Evolutionary conservation across 1,140 invertebrate species (phyloP).

Genomic region (Panagrolaimus sp.): DNA sequence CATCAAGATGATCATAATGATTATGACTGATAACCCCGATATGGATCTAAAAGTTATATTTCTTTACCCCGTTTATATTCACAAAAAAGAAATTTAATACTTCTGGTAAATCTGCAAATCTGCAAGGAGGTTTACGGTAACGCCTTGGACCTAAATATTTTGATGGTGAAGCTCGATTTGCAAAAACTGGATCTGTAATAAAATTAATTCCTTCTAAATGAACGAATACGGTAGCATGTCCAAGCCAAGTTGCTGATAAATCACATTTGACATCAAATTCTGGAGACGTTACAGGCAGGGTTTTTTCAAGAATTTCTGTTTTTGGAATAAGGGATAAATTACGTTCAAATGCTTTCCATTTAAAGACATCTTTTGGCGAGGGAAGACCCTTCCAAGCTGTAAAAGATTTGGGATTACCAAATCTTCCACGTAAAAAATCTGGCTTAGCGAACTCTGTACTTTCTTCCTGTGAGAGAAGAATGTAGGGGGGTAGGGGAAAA

Average conservation of each 20-base stretch:
- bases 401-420: not conserved
- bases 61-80: too few species aligned
- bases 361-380: not conserved
- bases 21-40: slow-evolving; percentile 43
- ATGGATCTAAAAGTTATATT: slow-evolving; percentile 30
- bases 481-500: too few species aligned
- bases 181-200: slow-evolving; percentile 42
- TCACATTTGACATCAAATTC: slow-evolving; percentile 21
- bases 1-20: slow-evolving; percentile 44
- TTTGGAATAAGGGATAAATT: too few species aligned
- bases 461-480: too few species aligned
- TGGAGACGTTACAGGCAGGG: not conserved
- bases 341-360: not conserved
- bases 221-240: slow-evolving; percentile 41
- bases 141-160: slow-evolving; percentile 27
- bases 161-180: slow-evolving; percentile 27
- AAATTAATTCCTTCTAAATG: slow-evolving; percentile 31
- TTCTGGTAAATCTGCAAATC: slow-evolving; percentile 37
- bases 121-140: slow-evolving; percentile 36
- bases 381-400: slow-evolving; percentile 3
- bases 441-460: not conserved
- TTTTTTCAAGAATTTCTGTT: not conserved
- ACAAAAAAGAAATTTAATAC: slow-evolving; percentile 22
- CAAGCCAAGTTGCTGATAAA: slow-evolving; percentile 38
- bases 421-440: not conserved